Evolutionary conservation across 2,888 invertebrate genomes (phyloP).

Genomic region (Pecten maximus): DNA sequence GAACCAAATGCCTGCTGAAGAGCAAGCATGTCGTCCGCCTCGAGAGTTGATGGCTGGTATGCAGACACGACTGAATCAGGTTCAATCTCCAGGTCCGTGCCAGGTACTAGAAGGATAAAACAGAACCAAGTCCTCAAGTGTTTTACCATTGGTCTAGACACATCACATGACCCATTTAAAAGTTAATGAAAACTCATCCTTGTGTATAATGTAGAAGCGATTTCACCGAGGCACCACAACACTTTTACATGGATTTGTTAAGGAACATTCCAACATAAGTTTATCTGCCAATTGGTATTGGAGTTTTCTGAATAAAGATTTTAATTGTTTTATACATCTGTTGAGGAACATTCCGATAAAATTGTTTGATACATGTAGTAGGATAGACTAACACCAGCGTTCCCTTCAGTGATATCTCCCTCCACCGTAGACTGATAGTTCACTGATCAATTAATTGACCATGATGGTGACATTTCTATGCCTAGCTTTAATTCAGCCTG

Average conservation of each 20-base stretch:
- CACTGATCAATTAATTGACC: too few species aligned
- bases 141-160: conserved; percentile 10
- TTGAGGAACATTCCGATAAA: too few species aligned
- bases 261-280: too few species aligned
- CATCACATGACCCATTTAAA: conserved; percentile 6
- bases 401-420: too few species aligned
- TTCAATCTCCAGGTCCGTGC: background rate
- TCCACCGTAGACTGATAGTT: too few species aligned
- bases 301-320: too few species aligned
- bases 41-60: background rate
- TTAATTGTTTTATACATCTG: too few species aligned
- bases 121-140: conserved; percentile 22
- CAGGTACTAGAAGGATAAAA: conserved; percentile 30
- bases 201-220: background rate
- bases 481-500: too few species aligned
- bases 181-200: background rate
- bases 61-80: background rate
- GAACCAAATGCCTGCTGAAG: background rate
- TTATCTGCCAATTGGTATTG: too few species aligned
- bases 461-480: too few species aligned
- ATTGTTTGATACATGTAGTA: too few species aligned
- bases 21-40: background rate
- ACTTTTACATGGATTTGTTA: background rate
- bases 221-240: background rate
- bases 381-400: too few species aligned